phyloP scores from a whole-genome alignment of 2,888 invertebrate genomes.

The Miltochrista miniata region DNA sequence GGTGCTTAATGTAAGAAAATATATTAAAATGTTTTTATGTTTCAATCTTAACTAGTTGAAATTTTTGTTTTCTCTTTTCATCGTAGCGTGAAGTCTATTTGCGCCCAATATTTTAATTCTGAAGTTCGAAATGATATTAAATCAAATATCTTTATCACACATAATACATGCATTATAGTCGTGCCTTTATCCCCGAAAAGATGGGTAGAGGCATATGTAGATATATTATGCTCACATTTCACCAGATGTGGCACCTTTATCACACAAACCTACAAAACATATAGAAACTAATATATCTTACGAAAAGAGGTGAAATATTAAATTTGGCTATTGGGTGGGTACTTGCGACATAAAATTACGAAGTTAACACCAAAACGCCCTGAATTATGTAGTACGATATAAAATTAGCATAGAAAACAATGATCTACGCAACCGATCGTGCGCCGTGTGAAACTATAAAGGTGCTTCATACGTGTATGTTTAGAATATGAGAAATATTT shows the following conservation, averaged over 20 bases:
- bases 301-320: background rate
- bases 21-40: slow-evolving; percentile 23
- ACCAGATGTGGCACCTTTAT: too few relatives aligned
- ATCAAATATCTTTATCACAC: too few relatives aligned
- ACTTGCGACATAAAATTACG: slow-evolving; percentile 8
- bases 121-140: too few relatives aligned
- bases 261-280: too few relatives aligned
- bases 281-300: too few relatives aligned
- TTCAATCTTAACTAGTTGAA: slow-evolving; percentile 25
- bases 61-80: slow-evolving; percentile 8
- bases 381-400: slow-evolving; percentile 53
- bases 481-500: too few relatives aligned
- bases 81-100: background rate
- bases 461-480: slow-evolving; percentile 27
- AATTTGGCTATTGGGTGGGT: slow-evolving; percentile 29
- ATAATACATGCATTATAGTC: too few relatives aligned
- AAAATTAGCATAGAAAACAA: slow-evolving; percentile 53
- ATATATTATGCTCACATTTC: too few relatives aligned
- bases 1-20: slow-evolving; percentile 26
- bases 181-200: too few relatives aligned
- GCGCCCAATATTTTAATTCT: too few relatives aligned
- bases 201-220: too few relatives aligned
- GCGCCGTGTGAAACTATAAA: slow-evolving; percentile 56
- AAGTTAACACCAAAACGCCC: slow-evolving; percentile 27
- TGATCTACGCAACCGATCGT: slow-evolving; percentile 48